Evolutionary conservation across 37 sponge, comb jelly and placozoan species (phyloP).

Genomic region (Aphrocallistes beatrix): DNA sequence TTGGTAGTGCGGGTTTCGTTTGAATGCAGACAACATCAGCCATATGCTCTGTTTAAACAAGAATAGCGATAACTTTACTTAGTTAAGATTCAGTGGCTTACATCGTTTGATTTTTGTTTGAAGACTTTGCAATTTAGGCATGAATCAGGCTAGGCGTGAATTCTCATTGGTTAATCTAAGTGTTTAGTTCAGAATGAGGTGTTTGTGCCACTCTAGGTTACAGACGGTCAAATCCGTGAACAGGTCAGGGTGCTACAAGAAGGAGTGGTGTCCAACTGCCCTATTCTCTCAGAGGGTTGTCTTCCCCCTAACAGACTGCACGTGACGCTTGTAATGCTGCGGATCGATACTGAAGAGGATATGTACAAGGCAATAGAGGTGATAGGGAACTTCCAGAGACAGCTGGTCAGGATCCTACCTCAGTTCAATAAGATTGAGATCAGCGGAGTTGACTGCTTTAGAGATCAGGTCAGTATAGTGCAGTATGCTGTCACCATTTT

Average conservation of each 20-base stretch:
- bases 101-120: too few species aligned
- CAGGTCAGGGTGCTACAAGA: slow-evolving; percentile 35
- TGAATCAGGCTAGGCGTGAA: too few species aligned
- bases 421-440: slow-evolving; percentile 26
- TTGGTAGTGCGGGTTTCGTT: not conserved
- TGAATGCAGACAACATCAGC: too few species aligned
- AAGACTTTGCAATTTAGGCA: too few species aligned
- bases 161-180: too few species aligned
- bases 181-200: too few species aligned
- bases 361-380: slow-evolving; percentile 35
- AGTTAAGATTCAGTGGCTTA: too few species aligned
- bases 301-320: slow-evolving; percentile 52
- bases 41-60: too few species aligned
- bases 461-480: slow-evolving; percentile 34
- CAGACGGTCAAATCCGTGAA: slow-evolving; percentile 26
- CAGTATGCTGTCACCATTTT: too few species aligned
- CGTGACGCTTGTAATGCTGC: slow-evolving; percentile 66
- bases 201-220: too few species aligned
- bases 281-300: slow-evolving; percentile 46
- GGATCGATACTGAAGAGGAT: slow-evolving; percentile 41
- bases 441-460: slow-evolving; percentile 55
- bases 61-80: too few species aligned
- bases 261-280: slow-evolving; percentile 27
- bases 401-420: slow-evolving; percentile 46
- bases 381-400: slow-evolving; percentile 26